Evolutionary conservation across 1,140 invertebrate species (phyloP), one percentile per base, ranked within the genome.

Genomic region (Odontomachus brunneus): DNA sequence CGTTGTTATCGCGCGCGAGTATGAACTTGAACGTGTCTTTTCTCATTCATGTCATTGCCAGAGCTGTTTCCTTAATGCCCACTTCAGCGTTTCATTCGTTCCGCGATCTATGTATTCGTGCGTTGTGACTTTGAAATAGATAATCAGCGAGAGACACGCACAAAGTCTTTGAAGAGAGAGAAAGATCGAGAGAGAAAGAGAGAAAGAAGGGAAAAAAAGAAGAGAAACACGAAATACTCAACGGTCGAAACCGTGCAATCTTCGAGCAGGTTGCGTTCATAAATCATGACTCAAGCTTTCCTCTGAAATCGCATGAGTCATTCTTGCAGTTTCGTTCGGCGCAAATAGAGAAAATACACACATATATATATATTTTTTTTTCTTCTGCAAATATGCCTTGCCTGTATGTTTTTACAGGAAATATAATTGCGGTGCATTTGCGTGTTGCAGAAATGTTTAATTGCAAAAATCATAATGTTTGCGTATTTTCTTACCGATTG

Each of bases 201-300:
- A n/a, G 17, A 12, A 9, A 51, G 15, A 17, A 51, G n/a, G n/a
- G n/a, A 51, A 51, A 3, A 51, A 3, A 51, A 17, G 11, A 51
- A 12, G 49, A 53, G 55, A 51, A 76, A 19, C 14, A 14, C 49
- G 14, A 38, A 49, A 82, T 49, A 59, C 14, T 22, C 44, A 60
- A 22, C 62, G 14, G 15, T 5, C 76, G 19, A 66, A 53, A 59
- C 71, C 76, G 76, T n/a, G 78, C 67, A 62, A 73, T 82, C 69
- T 82, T 73, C 38, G 44, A 57, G 49, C 24, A 26, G 66, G 59
- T 19, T 2, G 15, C 60, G 17, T 38, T 73, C 69, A 73, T 62
- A 73, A 73, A 72, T 82, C 55, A 74, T 82, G 67, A 74, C 17
- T 81, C 78, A 74, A 63, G 26, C 29, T 82, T n/a, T 73, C 55